Evolutionary conservation across 2,797 vertebrate genomes (phyloP), one percentile per base, ranked within the genome.

Genomic region (Cossypha dichroa): DNA sequence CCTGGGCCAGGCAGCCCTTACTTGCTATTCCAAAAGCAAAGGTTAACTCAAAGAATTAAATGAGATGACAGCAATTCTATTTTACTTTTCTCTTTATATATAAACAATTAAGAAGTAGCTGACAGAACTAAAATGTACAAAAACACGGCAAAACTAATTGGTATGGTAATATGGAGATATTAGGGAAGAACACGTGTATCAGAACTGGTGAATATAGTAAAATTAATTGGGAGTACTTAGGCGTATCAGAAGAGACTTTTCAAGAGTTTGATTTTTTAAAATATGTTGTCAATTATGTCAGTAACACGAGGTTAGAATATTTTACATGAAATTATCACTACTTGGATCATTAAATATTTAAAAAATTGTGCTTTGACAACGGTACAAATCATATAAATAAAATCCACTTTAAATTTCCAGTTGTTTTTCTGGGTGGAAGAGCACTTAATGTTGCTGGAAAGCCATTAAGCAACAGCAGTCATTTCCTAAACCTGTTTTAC

Each of bases 401-500:
- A 45, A 88, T 19, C 7, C 4, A 60, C 59, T 49, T 69, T 66
- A 76, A n/a, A 82, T 59, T 89, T 90, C 60, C 43, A 36, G 46
- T 94, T 54, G 5, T 64, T 88, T 48, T 78, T 68, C 76, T 75
- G 80, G 33, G 23, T 81, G 34, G 51, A 80, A 22, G 51, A 82
- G 48, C 21, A 58, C 43, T 76, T 78, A 54, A 48, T 19, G 5
- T 38, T 34, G 29, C 63, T 79, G 31, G 34, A 88, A 88, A 87
- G 13, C 52, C 77, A 84, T 76, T 86, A 88, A 90, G 74, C 15
- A 84, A 68, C 12, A 86, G 70, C 8, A 86, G 23, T 25, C 7
- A 70, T 55, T 81, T 90, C 58, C 70, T 78, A 80, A 92, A 66
- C 45, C n/a, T 78, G 66, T 41, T 75, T 90, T 86, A 90, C 19